Base-by-base conservation (phyloP, 2,888 invertebrate genomes). In the Augiades crinisus region DNA sequence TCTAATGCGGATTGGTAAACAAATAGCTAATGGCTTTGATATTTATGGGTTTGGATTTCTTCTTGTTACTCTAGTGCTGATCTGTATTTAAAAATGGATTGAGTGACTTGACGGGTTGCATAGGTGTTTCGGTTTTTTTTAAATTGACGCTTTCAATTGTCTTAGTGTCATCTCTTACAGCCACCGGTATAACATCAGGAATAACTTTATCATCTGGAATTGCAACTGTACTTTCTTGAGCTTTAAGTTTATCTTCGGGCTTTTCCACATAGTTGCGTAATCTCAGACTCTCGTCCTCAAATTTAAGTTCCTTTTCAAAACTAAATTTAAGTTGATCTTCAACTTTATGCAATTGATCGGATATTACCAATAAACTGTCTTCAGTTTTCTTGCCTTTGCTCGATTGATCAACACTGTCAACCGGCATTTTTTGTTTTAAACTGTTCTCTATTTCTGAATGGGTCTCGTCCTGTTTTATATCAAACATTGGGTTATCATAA, bases 301-400 rank as follows among this genome's bases (percentile, higher is more conserved):
- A 67, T 55, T 81, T 78, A n/a, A 82, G 61, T 61, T 88, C 88
- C 58, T 83, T 88, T 65, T 90, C 90, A 63, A 77, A 76, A 70
- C 82, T 87, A 60, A 81, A 81, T 61, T 90, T 90, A 19, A 90
- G 65, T 60, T 87, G 83, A 63, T 86, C 82, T 76, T 90, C 90
- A 19, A 87, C 88, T 75, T 82, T 88, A 58, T 86, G 75, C 34
- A 90, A 61, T 63, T 90, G 90, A 65, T 89, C 72, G 14, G 90
- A 90, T 68, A 90, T 90, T 46, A 81, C 81, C 58, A 90, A 63
- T 56, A 90, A 78, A 66, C 90, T 90, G 58, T 89, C 88, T 75
- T 90, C 90, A 47, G 90, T 90, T 67, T 82, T 87, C 60, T 83
- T 79, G 8, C 70, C 89, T 65, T 79, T 88, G 3, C 77, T 75